These are phyloP conservation scores for Peromyscus nudipes DNA, from an alignment of 2,797 vertebrate genomes.

Conservation along the genomic window DNA sequence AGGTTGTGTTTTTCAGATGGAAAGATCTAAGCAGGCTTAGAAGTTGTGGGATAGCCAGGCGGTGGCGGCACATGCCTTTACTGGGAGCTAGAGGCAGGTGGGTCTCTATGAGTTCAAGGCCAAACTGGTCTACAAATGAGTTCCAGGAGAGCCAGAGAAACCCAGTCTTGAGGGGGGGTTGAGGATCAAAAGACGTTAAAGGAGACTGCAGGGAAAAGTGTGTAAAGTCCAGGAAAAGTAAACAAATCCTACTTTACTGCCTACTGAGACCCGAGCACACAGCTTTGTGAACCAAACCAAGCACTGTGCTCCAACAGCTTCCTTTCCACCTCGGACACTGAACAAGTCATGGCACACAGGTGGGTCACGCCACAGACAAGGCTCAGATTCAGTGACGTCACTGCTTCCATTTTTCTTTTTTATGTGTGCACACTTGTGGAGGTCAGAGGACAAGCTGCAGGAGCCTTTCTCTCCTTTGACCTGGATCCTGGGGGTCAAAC, in stretches of 20 bases:
- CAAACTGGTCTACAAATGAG: too few species aligned
- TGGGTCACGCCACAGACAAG: not conserved
- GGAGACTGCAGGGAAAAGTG: not conserved
- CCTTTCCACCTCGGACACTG: constrained; percentile 39
- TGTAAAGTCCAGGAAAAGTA: not conserved
- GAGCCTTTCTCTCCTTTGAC: not conserved
- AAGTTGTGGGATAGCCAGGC: too few species aligned
- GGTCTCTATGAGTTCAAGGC: too few species aligned
- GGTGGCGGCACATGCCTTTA: too few species aligned
- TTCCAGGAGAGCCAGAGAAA: too few species aligned
- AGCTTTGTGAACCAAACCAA: not conserved
- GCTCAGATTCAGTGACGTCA: not conserved
- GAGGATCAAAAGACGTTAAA: not conserved
- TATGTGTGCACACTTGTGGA: not conserved
- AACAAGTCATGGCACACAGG: not conserved
- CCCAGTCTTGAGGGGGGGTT: too few species aligned
- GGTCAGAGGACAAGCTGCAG: not conserved
- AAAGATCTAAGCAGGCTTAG: too few species aligned
- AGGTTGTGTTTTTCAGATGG: too few species aligned
- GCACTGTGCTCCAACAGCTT: not conserved
- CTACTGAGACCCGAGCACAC: not conserved
- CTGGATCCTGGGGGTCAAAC: not conserved
- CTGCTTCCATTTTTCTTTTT: not conserved
- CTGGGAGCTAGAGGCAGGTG: too few species aligned
- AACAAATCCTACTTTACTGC: not conserved